These are phyloP conservation scores for Myxocyprinus asiaticus DNA, from an alignment of 2,113 vertebrate species.

Conservation along the genomic window DNA sequence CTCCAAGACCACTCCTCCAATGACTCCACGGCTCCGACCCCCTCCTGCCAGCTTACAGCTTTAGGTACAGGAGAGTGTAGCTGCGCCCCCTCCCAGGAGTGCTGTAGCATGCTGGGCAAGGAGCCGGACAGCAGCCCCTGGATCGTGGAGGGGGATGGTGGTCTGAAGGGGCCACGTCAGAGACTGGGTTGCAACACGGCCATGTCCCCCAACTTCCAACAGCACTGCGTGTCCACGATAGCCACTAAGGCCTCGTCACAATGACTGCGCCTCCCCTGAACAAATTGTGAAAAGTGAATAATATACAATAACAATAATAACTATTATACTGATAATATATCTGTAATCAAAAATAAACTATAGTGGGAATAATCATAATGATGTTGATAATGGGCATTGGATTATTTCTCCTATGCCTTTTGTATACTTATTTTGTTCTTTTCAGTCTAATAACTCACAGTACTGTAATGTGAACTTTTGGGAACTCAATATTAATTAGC, in stretches of 20 bases:
- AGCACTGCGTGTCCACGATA: slow-evolving; percentile 93
- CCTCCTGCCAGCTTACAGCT: slow-evolving; percentile 62
- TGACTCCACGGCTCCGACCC: slow-evolving; percentile 62
- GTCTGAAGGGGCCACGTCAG: slow-evolving; percentile 85
- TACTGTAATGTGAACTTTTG: slow-evolving; percentile 77
- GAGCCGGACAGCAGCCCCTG: slow-evolving; percentile 78
- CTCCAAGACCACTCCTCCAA: slow-evolving; percentile 82
- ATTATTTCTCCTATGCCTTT: slow-evolving; percentile 61
- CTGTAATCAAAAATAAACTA: slow-evolving; percentile 71
- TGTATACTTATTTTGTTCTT: slow-evolving; percentile 25
- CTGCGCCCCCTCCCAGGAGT: slow-evolving; percentile 74
- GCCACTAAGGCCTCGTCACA: slow-evolving; percentile 97
- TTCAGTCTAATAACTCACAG: slow-evolving; percentile 67
- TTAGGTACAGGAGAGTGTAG: slow-evolving; percentile 68
- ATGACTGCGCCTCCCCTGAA: slow-evolving; percentile 73
- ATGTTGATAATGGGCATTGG: slow-evolving; percentile 71
- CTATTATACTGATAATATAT: slow-evolving; percentile 72
- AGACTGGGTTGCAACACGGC: slow-evolving; percentile 92
- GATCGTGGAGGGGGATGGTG: slow-evolving; percentile 83
- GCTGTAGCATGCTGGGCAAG: slow-evolving; percentile 79
- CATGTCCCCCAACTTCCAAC: slow-evolving; percentile 96
- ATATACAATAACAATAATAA: slow-evolving; percentile 73
- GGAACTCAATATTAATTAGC: slow-evolving; percentile 65
- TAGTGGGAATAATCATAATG: slow-evolving; percentile 65
- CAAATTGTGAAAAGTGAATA: slow-evolving; percentile 65